Evolutionary conservation across 1,140 invertebrate species (phyloP), one percentile per base, ranked within the genome.

Genomic region (Drosophila ironensis): DNA sequence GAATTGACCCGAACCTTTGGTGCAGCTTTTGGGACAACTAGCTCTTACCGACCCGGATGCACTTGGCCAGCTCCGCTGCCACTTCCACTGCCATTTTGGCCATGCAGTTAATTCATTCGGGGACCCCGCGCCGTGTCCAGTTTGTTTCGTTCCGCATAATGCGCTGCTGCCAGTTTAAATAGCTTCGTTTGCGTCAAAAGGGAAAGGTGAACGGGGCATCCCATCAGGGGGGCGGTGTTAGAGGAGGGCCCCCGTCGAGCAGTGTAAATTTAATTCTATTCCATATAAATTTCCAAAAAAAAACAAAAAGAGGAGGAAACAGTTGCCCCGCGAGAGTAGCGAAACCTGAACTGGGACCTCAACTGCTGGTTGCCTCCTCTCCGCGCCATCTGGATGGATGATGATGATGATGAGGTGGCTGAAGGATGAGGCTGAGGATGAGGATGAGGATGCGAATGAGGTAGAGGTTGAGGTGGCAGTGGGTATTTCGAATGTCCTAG

Each of bases 241-340:
- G 5, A n/a, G n/a, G 9, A 9, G 24, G 28, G 5, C 4, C 11
- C n/a, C 5, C 30, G 4, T 5, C 4, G 20, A 41, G 53, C 35
- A 51, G 60, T 76, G 72, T 67, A 76, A 76, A 81, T 82, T 76
- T 52, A 80, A 81, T 81, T 81, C 70, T 37, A 76, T 82, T 72
- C 54, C 33, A 81, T 67, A 81, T 72, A 67, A 72, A 72, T 75
- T 72, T 80, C 59, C 24, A 60, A 52, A 37, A 19, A 38, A 37
- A 28, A 11, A 30, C 28, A 22, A 25, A 52, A 30, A 59, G 20
- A 50, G 16, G 37, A 5, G 24, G 20, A 20, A 33, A 2, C 2
- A 14, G 30, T n/a, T n/a, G 33, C 46, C 42, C 19, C 44, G 17
- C 11, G 38, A 24, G 28, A 9, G 28, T 4, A 11, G 24, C 30